These are phyloP conservation scores for Burhinus oedicnemus DNA, from an alignment of 2,113 vertebrate genomes.

Conservation along the genomic window DNA sequence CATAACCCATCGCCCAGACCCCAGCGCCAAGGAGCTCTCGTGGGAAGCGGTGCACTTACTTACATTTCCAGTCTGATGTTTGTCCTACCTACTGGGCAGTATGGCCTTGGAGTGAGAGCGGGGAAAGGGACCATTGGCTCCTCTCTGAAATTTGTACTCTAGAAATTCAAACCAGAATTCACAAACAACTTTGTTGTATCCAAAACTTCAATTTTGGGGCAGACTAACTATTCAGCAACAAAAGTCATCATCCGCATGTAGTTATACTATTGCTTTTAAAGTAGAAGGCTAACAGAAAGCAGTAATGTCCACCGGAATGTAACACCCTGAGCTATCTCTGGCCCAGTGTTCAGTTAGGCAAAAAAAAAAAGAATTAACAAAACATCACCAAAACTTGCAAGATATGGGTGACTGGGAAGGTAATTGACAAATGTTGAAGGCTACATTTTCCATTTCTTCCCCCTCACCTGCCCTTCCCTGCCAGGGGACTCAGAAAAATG, in stretches of 20 bases:
- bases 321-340: neutral
- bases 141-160: neutral
- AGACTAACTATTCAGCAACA: neutral
- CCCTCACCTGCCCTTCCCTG: neutral
- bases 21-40: neutral
- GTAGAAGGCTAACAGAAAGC: neutral
- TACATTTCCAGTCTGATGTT: neutral
- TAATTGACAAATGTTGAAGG: neutral
- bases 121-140: neutral
- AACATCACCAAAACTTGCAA: neutral
- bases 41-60: neutral
- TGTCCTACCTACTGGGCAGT: neutral
- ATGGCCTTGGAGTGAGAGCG: neutral
- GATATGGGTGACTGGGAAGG: neutral
- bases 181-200: neutral
- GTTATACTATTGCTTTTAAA: neutral
- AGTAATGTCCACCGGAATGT: neutral
- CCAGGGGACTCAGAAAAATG: slow-evolving; percentile 15
- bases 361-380: neutral
- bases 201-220: neutral
- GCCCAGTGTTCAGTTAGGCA: neutral
- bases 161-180: neutral
- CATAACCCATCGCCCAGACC: neutral
- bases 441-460: neutral
- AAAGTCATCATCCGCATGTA: neutral